Percentiles rank a stretch among this genome's conserved stretches.
phyloP scores from a whole-genome alignment of 2,113 vertebrate genomes.

The Neomonachus schauinslandi region DNA sequence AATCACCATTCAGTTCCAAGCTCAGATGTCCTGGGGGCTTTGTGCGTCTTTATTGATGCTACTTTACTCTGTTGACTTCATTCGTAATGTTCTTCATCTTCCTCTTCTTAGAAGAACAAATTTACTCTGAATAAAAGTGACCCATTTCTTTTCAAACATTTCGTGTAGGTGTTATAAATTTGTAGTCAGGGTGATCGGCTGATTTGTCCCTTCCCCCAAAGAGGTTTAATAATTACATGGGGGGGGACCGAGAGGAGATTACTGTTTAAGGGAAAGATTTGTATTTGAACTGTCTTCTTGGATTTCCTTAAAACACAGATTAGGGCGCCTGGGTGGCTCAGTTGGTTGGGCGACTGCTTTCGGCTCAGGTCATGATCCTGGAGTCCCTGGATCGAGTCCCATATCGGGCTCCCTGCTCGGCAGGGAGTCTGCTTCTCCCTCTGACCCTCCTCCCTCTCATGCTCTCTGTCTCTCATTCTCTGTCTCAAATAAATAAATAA shows the following conservation, averaged over 20 bases:
- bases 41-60: constrained; percentile 52
- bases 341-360: too few relatives aligned
- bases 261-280: constrained; percentile 36
- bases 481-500: too few relatives aligned
- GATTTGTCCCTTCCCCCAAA: constrained; percentile 55
- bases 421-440: too few relatives aligned
- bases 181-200: constrained; percentile 41
- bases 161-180: constrained; percentile 61
- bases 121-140: constrained; percentile 60
- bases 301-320: constrained; percentile 59
- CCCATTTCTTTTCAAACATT: constrained; percentile 60
- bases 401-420: too few relatives aligned
- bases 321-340: too few relatives aligned
- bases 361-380: too few relatives aligned
- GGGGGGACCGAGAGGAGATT: constrained; percentile 56
- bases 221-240: constrained; percentile 59
- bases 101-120: constrained; percentile 69
- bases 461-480: too few relatives aligned
- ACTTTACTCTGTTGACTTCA: constrained; percentile 56
- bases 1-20: constrained; percentile 76
- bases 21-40: constrained; percentile 69
- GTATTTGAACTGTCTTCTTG: constrained; percentile 59
- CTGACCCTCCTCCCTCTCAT: too few relatives aligned
- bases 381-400: too few relatives aligned
- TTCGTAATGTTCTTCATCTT: constrained; percentile 45